phyloP scores from a whole-genome alignment of 2,888 invertebrate genomes.

The Esperia sulphurella region DNA sequence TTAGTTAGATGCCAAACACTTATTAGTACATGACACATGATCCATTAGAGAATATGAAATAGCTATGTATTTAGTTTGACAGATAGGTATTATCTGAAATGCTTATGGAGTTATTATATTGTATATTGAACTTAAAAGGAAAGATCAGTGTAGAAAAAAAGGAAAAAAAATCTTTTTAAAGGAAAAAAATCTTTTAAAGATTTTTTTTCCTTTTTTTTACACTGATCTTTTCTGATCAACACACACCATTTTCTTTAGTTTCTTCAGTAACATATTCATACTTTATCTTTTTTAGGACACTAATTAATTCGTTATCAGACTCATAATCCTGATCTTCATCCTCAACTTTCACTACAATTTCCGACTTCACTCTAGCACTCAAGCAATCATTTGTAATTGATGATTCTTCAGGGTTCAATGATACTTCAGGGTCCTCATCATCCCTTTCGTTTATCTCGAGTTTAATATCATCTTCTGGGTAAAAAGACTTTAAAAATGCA shows the following conservation, averaged over 20 bases:
- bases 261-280: slow-evolving; percentile 37
- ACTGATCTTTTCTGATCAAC: neutral
- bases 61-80: too few relatives aligned
- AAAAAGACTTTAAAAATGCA: slow-evolving; percentile 31
- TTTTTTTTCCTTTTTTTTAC: too few relatives aligned
- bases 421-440: neutral
- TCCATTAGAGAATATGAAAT: too few relatives aligned
- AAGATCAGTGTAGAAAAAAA: too few relatives aligned
- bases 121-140: too few relatives aligned
- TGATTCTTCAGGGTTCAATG: neutral
- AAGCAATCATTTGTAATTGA: neutral
- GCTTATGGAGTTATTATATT: too few relatives aligned
- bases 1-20: too few relatives aligned
- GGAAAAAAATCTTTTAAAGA: too few relatives aligned
- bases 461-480: neutral
- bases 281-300: slow-evolving; percentile 44
- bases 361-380: slow-evolving; percentile 9
- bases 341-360: slow-evolving; percentile 18
- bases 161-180: too few relatives aligned
- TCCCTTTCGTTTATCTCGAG: neutral
- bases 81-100: too few relatives aligned
- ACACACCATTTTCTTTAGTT: slow-evolving; percentile 40
- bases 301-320: slow-evolving; percentile 57
- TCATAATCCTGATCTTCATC: slow-evolving; percentile 24
- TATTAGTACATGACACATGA: too few relatives aligned